Evolutionary conservation across 2,113 vertebrate genomes (phyloP).

Genomic region (Toxostoma redivivum): DNA sequence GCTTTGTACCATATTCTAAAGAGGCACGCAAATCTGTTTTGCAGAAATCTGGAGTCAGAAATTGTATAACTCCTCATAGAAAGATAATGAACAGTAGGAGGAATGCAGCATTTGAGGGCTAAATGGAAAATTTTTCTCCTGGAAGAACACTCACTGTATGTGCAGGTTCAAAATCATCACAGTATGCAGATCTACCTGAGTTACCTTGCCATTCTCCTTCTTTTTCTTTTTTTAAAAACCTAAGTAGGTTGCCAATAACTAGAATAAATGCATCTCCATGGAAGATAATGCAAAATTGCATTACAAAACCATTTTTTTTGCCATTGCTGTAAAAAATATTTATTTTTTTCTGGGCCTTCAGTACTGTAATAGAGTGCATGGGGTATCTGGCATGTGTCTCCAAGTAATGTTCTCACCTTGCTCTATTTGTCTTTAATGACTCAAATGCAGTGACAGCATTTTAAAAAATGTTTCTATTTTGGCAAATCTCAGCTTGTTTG

Average conservation of each 20-base stretch:
- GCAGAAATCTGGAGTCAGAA: not conserved
- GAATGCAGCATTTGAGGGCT: not conserved
- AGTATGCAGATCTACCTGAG: not conserved
- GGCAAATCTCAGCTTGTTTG: not conserved
- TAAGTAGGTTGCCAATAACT: not conserved
- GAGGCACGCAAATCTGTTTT: conserved; percentile 9
- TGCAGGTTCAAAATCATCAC: not conserved
- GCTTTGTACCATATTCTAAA: not conserved
- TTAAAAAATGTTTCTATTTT: not conserved
- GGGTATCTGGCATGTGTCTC: not conserved
- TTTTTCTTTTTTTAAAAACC: not conserved
- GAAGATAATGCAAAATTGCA: not conserved
- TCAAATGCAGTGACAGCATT: not conserved
- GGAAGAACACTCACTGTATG: not conserved
- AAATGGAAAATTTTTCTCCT: not conserved
- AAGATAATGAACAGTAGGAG: not conserved
- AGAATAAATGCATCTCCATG: not conserved
- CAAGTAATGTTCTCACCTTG: not conserved
- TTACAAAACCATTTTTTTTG: not conserved
- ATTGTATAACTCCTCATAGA: not conserved
- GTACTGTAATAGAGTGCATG: not conserved
- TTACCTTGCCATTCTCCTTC: fast-evolving
- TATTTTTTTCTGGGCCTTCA: not conserved
- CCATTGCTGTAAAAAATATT: fast-evolving
- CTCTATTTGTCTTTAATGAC: not conserved